These are phyloP conservation scores for Pomatostomus ruficeps DNA, from an alignment of 2,113 vertebrate genomes.

Conservation along the genomic window DNA sequence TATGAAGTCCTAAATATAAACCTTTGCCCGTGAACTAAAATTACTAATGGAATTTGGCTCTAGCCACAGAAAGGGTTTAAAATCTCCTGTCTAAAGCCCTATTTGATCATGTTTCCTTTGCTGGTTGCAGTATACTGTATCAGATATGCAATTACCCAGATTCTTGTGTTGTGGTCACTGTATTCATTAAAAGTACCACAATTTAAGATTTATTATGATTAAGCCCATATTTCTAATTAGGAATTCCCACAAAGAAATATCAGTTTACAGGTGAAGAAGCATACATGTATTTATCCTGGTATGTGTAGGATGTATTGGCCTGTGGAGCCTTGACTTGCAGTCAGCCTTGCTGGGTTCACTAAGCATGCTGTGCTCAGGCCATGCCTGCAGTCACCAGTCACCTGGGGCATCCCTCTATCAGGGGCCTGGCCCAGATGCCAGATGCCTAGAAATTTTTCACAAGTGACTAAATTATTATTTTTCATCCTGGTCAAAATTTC, in stretches of 20 bases:
- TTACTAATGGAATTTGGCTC: slow-evolving; percentile 56
- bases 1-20: slow-evolving; percentile 55
- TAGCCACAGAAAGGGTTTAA: slow-evolving; percentile 44
- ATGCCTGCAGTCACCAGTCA: background rate
- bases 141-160: background rate
- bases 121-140: background rate
- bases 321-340: background rate
- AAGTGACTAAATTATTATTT: background rate
- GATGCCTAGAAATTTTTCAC: background rate
- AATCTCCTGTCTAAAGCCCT: slow-evolving; percentile 31
- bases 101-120: slow-evolving; percentile 40
- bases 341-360: accelerated
- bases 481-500: background rate
- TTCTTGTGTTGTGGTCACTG: background rate
- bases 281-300: background rate
- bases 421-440: background rate
- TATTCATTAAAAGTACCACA: background rate
- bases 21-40: slow-evolving; percentile 28
- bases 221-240: background rate
- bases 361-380: background rate
- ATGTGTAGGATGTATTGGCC: background rate
- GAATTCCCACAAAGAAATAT: background rate
- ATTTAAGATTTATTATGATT: background rate
- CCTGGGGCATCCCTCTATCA: background rate
- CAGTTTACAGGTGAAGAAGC: background rate